Base-by-base conservation (phyloP, 2,888 invertebrate species). In the Mythimna pallens region DNA sequence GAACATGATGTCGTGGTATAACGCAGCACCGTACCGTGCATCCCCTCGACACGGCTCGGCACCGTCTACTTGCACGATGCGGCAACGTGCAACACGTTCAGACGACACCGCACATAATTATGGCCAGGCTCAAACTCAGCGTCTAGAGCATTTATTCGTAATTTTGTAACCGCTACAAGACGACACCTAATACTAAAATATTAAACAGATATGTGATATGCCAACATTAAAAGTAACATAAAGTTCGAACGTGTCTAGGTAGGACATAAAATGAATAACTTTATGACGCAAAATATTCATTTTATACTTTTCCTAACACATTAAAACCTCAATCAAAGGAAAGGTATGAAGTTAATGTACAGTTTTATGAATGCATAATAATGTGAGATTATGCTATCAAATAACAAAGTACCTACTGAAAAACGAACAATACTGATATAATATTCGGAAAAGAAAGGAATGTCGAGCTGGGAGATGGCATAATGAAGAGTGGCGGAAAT, bases 401-500 rank as follows among this genome's bases (percentile, higher is more conserved):
- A 58, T 67, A 67, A 55, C 54, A 72, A 52, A 55, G 54, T 47
- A 43, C 30, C 30, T 2, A 30, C 57, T 55, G 22, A 52, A 25
- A 62, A 65, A 30, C 14, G 30, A 40, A 69, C 17, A 61, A 70
- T 54, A 40, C 36, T 40, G 63, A 77, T 70, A 75, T 67, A 67
- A 77, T 73, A 80, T 78, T 77, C 50, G 43, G 34, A 70, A 71
- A 62, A 68, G 69, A 74, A 80, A 70, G n/a, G 54, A 57, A 76
- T 65, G 47, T 64, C 59, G 73, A 52, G 54, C 34, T n/a, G 43
- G 34, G 62, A 65, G 70, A 68, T 58, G 34, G 73, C 55, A 30
- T 86, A 83, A 83, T 83, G 83, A 86, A 84, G 81, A 86, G 72
- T 84, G 86, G 75, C 85, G 68, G 74, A 66, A 75, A 80, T 70